Evolutionary conservation across 2,888 invertebrate genomes (phyloP).

Genomic region (Spisula solida): DNA sequence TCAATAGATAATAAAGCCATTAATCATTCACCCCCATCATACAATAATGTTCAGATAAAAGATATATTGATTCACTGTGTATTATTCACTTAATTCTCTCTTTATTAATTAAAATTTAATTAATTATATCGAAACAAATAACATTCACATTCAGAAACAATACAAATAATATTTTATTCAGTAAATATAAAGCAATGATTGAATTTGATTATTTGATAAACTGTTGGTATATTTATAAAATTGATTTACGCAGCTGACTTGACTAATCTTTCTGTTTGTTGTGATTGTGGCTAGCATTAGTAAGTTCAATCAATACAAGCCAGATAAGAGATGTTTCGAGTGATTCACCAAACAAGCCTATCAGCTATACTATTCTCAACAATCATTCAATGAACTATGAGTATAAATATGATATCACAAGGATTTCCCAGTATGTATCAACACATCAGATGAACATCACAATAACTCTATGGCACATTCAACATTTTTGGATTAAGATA

Average conservation of each 20-base stretch:
- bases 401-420: slow-evolving; percentile 36
- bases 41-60: background rate
- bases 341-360: slow-evolving; percentile 4
- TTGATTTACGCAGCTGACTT: background rate
- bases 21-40: slow-evolving; percentile 8
- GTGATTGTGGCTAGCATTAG: background rate
- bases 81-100: background rate
- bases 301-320: background rate
- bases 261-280: slow-evolving; percentile 3
- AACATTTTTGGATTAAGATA: slow-evolving; percentile 36
- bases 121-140: background rate
- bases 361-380: background rate
- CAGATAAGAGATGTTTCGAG: background rate
- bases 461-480: slow-evolving; percentile 54
- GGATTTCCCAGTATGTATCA: slow-evolving; percentile 36
- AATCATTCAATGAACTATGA: slow-evolving; percentile 43
- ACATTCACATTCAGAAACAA: background rate
- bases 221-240: background rate
- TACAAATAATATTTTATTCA: too few relatives aligned
- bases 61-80: background rate
- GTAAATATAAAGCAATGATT: too few relatives aligned
- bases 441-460: slow-evolving; percentile 32
- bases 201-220: background rate
- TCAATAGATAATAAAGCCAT: slow-evolving; percentile 17
- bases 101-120: slow-evolving; percentile 22